phyloP scores from a whole-genome alignment of 2,888 invertebrate species.

The Candidula unifasciata region DNA sequence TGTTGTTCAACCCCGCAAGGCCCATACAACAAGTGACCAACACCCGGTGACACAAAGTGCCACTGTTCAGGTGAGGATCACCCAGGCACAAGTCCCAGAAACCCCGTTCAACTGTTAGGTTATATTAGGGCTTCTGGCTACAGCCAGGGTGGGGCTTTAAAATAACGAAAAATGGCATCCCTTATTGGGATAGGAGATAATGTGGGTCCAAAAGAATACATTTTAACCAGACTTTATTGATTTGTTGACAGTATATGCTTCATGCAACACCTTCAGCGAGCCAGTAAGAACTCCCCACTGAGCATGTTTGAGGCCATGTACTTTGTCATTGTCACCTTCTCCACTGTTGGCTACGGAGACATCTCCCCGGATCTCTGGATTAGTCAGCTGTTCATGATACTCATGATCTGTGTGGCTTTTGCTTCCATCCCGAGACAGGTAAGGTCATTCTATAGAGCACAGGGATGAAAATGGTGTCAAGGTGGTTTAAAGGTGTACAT shows the following conservation, averaged over 20 bases:
- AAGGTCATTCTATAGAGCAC: neutral
- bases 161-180: too few species aligned
- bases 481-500: too few species aligned
- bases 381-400: conserved; percentile 65
- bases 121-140: too few species aligned
- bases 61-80: too few species aligned
- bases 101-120: too few species aligned
- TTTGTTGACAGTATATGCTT: conserved; percentile 91
- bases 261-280: conserved; percentile 96
- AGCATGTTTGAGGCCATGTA: conserved; percentile 97
- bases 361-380: conserved; percentile 72
- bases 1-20: too few species aligned
- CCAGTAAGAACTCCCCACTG: conserved; percentile 86
- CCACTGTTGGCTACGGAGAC: conserved; percentile 73
- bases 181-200: too few species aligned
- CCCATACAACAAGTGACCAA: too few species aligned
- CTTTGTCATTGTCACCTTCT: conserved; percentile 96
- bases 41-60: too few species aligned
- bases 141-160: too few species aligned
- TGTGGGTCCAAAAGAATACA: neutral
- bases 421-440: conserved; percentile 67
- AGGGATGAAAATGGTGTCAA: too few species aligned
- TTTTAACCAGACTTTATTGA: conserved; percentile 10
- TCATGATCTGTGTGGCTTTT: conserved; percentile 68
- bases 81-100: too few species aligned